Percentiles rank a stretch among this genome's conserved stretches.
Conservation (phyloP, 2,797 vertebrate genomes). For the Manis pentadactyla region DNA sequence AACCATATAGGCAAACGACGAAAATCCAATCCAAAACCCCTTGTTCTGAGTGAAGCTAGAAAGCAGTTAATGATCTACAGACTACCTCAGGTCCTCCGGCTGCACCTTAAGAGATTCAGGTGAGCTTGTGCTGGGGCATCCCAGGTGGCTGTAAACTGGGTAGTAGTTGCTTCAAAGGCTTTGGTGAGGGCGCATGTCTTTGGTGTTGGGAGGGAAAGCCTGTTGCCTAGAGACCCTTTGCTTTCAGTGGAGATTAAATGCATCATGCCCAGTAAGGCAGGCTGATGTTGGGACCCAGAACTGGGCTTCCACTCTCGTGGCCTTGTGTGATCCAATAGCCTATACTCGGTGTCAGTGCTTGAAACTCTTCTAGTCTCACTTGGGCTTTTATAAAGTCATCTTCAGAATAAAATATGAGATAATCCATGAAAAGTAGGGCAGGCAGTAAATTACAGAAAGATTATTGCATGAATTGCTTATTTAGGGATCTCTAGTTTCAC, state of each 20-base stretch:
- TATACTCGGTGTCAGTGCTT: background rate
- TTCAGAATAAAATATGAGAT: background rate
- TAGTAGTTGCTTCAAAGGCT: background rate
- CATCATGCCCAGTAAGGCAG: background rate
- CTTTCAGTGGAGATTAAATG: background rate
- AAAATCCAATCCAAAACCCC: slow-evolving; percentile 97
- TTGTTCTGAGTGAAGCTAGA: slow-evolving; percentile 97
- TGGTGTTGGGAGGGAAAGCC: background rate
- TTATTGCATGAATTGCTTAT: background rate
- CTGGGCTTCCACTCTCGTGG: background rate
- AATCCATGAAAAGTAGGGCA: slow-evolving; percentile 15
- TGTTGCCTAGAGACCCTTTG: background rate
- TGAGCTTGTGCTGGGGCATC: slow-evolving; percentile 80
- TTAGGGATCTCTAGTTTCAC: slow-evolving; percentile 50
- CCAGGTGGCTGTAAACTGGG: background rate
- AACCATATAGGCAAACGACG: slow-evolving; percentile 93
- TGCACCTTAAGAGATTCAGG: slow-evolving; percentile 99
- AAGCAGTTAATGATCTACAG: slow-evolving; percentile 99
- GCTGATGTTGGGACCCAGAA: background rate
- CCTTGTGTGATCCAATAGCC: background rate
- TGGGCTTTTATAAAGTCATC: background rate
- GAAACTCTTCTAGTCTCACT: background rate
- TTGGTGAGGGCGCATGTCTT: background rate
- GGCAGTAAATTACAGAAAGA: background rate
- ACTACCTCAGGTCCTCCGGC: slow-evolving; percentile 99